Percentiles rank a stretch among this genome's conserved stretches.
Conservation (phyloP, 2,888 invertebrate species). For the Drosophila meridionalis region DNA sequence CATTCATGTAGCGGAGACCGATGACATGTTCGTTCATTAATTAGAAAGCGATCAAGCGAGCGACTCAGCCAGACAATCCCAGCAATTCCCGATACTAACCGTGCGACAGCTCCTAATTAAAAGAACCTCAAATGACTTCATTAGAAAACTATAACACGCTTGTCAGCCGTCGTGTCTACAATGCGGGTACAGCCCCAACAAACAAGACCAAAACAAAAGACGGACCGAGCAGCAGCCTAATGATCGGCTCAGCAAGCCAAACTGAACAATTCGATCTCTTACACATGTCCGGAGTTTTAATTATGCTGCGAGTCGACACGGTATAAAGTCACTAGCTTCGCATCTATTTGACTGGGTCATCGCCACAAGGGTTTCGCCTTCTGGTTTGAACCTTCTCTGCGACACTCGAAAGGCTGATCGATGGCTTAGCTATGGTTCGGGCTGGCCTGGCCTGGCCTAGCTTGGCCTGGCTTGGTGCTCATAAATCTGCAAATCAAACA, state of each 20-base stretch:
- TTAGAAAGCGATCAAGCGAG: conserved; percentile 66
- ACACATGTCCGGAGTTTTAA: conserved; percentile 50
- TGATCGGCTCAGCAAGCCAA: conserved; percentile 43
- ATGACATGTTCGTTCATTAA: conserved; percentile 77
- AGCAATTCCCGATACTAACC: conserved; percentile 25
- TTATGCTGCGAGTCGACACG: conserved; percentile 57
- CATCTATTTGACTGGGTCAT: background rate
- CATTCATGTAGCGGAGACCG: conserved; percentile 52
- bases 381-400: conserved; percentile 34
- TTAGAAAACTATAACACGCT: conserved; percentile 80
- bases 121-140: conserved; percentile 74
- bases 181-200: conserved; percentile 61
- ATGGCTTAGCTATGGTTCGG: background rate
- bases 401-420: conserved; percentile 57
- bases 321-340: conserved; percentile 14
- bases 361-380: background rate
- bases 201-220: conserved; percentile 17
- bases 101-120: conserved; percentile 70
- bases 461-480: conserved; percentile 23
- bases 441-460: background rate
- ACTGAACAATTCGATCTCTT: conserved; percentile 36
- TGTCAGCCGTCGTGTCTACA: conserved; percentile 72
- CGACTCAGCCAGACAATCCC: background rate
- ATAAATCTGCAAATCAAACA: conserved; percentile 75
- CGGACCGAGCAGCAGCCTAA: conserved; percentile 36